Evolutionary conservation across 2,113 vertebrate genomes (phyloP), one percentile per base, ranked within the genome.

Genomic region (Megaleporinus macrocephalus): DNA sequence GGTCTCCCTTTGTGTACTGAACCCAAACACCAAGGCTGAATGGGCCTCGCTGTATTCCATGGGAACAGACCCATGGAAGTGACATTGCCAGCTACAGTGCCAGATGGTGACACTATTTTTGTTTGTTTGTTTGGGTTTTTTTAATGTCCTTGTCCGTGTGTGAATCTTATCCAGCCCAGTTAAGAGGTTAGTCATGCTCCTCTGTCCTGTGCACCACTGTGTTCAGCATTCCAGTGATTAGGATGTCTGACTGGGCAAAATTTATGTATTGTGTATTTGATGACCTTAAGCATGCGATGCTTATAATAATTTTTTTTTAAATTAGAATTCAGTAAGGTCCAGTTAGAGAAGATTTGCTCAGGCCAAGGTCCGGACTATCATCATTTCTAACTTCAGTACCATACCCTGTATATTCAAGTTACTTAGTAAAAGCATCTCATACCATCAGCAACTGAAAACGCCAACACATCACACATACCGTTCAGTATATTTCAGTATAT

Each of bases 1-100:
- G 44, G 14, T 61, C 44, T 55, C 84, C 73, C 44, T 41, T 63
- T 33, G 77, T 63, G 80, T 29, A 27, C 49, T 81, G 71, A 84
- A 78, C 72, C 33, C 63, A 81, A 83, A 47, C 44, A 20, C 76
- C 29, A 33, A 57, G 74, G 71, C 53, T 18, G 65, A 74, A 79
- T 68, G n/a, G 24, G n/a, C 20, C 59, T 30, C 30, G 41, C 29
- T 36, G 5, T 63, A 22, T 44, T 2, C 51, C n/a, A 4, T 83
- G 49, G 47, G 18, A 69, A 81, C 29, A 1, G 68, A 44, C 16
- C 51, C 10, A 26, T 12, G 20, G 29, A n/a, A 55, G 11, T 13
- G 70, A 10, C 10, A 36, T 16, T 33, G n/a, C 57, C 36, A 44
- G n/a, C 30, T 27, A 27, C 33, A 33, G 26, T 51, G n/a, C 20